Percentiles rank a stretch among this genome's conserved stretches.
phyloP scores from a whole-genome alignment of 2,888 invertebrate genomes.

The Mallateleia sp. region DNA sequence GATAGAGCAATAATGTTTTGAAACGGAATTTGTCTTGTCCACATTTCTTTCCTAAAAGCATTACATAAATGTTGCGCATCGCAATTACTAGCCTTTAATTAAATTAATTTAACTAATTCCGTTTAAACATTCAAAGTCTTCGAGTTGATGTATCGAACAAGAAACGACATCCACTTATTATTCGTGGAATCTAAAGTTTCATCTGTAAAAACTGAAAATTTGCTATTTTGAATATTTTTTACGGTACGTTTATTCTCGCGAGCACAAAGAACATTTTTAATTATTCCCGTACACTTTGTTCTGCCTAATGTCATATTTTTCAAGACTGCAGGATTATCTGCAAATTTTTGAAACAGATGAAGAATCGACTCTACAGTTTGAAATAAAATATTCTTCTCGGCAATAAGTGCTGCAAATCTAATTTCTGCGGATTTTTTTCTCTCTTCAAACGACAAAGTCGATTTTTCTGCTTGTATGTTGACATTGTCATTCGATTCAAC shows the following conservation, averaged over 20 bases:
- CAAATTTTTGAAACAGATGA: no score
- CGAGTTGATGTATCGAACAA: slow-evolving; percentile 41
- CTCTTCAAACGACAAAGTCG: no score
- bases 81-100: slow-evolving; percentile 27
- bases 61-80: slow-evolving; percentile 35
- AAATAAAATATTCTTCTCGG: no score
- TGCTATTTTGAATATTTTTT: slow-evolving; percentile 20
- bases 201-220: slow-evolving; percentile 47
- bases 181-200: slow-evolving; percentile 31
- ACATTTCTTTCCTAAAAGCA: slow-evolving; percentile 49
- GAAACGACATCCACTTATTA: slow-evolving; percentile 45
- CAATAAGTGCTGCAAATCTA: not conserved
- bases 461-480: no score
- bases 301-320: not conserved
- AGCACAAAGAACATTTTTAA: slow-evolving; percentile 7
- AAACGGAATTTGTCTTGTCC: slow-evolving; percentile 61
- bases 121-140: not conserved
- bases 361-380: no score
- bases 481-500: no score
- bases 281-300: not conserved
- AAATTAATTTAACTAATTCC: slow-evolving; percentile 33
- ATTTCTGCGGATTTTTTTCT: not conserved
- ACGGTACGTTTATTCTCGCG: slow-evolving; percentile 8
- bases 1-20: slow-evolving; percentile 63
- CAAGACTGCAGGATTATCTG: not conserved